Percentiles rank a stretch among this genome's conserved stretches.
phyloP scores from a whole-genome alignment of 2,888 invertebrate genomes.

The Lagria hirta region DNA sequence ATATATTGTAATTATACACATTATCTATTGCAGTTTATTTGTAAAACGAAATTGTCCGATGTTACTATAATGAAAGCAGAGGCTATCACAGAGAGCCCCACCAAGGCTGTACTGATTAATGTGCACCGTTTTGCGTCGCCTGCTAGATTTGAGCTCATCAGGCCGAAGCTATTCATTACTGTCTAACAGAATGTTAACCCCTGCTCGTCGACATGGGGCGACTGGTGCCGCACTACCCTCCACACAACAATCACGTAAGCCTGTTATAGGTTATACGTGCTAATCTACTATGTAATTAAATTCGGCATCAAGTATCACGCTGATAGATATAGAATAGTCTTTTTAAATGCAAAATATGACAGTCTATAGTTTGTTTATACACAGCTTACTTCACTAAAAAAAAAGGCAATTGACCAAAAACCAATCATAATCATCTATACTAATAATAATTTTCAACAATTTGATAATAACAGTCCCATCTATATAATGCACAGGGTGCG shows the following conservation, averaged over 20 bases:
- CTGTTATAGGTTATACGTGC: conserved; percentile 44
- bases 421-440: no score
- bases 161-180: conserved; percentile 49
- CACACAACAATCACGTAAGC: conserved; percentile 42
- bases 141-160: conserved; percentile 49
- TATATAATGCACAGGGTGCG: no score
- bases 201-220: conserved; percentile 30
- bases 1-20: no score
- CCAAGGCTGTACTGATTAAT: conserved; percentile 47
- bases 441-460: no score
- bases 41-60: conserved; percentile 34
- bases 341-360: no score
- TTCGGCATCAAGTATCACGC: conserved; percentile 38
- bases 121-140: conserved; percentile 47
- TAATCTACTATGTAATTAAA: conserved; percentile 46
- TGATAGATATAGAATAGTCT: conserved; percentile 28
- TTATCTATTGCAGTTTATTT: conserved; percentile 43
- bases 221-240: conserved; percentile 31
- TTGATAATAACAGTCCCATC: no score
- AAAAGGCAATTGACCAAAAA: no score
- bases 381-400: no score
- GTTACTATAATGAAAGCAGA: conserved; percentile 44
- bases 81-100: conserved; percentile 28
- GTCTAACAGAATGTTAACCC: conserved; percentile 40
- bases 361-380: no score